These are phyloP conservation scores for Eudorcas thomsonii DNA, from an alignment of 2,113 vertebrate species.

Conservation along the genomic window DNA sequence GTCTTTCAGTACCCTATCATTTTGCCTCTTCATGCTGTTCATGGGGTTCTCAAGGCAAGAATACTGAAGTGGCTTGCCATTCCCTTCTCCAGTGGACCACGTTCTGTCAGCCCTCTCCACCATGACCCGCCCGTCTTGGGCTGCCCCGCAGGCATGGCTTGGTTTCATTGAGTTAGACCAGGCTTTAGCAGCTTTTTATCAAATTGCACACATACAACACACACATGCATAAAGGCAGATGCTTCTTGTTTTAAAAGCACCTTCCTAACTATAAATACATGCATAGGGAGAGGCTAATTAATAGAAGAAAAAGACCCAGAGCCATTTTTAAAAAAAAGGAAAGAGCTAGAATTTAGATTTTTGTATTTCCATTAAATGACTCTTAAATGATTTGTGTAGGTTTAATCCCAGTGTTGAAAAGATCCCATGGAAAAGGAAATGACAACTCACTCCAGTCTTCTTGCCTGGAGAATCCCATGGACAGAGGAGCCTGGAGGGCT, in stretches of 20 bases:
- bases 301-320: background rate
- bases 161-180: too few relatives aligned
- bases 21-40: too few relatives aligned
- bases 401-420: background rate
- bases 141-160: too few relatives aligned
- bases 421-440: background rate
- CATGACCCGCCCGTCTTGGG: too few relatives aligned
- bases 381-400: background rate
- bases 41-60: too few relatives aligned
- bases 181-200: background rate
- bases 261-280: background rate
- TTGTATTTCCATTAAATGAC: background rate
- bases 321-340: background rate
- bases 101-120: too few relatives aligned
- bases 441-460: background rate
- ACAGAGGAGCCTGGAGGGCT: background rate
- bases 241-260: background rate
- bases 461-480: background rate
- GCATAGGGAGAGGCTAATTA: background rate
- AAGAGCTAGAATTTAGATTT: background rate
- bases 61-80: too few relatives aligned
- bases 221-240: background rate
- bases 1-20: too few relatives aligned
- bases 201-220: background rate
- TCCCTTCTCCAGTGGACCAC: too few relatives aligned